Percentiles rank a stretch among this genome's conserved stretches.
phyloP scores from a whole-genome alignment of 2,113 vertebrate genomes.

The Dunckerocampus dactyliophorus region DNA sequence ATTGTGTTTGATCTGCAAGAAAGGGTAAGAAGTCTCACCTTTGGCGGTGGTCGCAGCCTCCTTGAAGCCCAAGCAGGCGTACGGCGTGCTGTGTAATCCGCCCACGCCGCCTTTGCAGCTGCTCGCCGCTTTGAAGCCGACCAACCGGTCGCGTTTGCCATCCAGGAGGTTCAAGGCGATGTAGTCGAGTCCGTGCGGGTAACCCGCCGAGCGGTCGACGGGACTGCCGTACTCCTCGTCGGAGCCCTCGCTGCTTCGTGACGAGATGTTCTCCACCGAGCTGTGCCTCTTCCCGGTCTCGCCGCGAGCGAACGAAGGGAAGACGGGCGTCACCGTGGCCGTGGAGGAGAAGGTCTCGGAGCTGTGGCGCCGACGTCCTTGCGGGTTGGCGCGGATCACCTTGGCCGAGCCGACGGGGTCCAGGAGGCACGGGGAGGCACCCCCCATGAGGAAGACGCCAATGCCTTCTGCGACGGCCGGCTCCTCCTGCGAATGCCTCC shows the following conservation, averaged over 20 bases:
- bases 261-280: constrained; percentile 93
- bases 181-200: constrained; percentile 91
- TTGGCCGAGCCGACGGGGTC: constrained; percentile 91
- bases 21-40: constrained; percentile 83
- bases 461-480: constrained; percentile 44
- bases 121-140: constrained; percentile 71
- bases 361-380: constrained; percentile 93
- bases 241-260: constrained; percentile 82
- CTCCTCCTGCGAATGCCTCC: constrained; percentile 77
- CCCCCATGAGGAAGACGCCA: constrained; percentile 75
- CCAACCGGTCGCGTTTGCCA: constrained; percentile 67
- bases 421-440: constrained; percentile 65
- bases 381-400: constrained; percentile 88
- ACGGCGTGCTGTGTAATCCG: constrained; percentile 77
- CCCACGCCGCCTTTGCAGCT: constrained; percentile 81
- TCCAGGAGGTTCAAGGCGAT: constrained; percentile 88
- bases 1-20: no score
- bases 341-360: constrained; percentile 97
- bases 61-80: constrained; percentile 91
- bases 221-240: constrained; percentile 79
- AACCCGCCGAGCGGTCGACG: constrained; percentile 80
- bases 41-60: constrained; percentile 84
- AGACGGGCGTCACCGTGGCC: constrained; percentile 91
- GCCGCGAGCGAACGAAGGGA: constrained; percentile 87
- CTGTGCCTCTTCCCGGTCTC: constrained; percentile 84